These are phyloP conservation scores for Zaprionus taronus DNA, from an alignment of 1,140 invertebrate species.

Conservation along the genomic window DNA sequence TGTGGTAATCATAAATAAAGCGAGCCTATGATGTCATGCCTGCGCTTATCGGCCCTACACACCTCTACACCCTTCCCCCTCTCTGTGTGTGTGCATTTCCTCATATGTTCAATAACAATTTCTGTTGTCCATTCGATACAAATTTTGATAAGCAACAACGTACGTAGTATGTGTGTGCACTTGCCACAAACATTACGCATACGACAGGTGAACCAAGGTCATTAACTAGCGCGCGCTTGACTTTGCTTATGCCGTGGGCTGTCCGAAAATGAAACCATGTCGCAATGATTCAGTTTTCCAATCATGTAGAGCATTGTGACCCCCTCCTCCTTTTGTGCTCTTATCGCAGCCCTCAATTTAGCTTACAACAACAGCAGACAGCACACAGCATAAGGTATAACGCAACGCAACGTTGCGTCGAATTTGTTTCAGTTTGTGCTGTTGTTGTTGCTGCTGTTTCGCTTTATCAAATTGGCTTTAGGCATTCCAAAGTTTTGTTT, in stretches of 20 bases:
- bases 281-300: slow-evolving; percentile 70
- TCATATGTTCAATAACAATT: slow-evolving; percentile 31
- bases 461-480: slow-evolving; percentile 64
- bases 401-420: background rate
- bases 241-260: slow-evolving; percentile 42
- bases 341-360: slow-evolving; percentile 42
- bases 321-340: background rate
- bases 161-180: background rate
- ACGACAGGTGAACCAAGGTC: slow-evolving; percentile 79
- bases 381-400: background rate
- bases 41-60: slow-evolving; percentile 20
- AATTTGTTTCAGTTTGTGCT: slow-evolving; percentile 14
- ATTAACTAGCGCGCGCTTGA: slow-evolving; percentile 62
- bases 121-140: slow-evolving; percentile 14
- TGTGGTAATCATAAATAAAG: slow-evolving; percentile 2
- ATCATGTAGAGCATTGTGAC: slow-evolving; percentile 8
- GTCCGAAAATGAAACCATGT: slow-evolving; percentile 40
- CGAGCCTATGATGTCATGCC: slow-evolving; percentile 68
- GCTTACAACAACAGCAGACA: slow-evolving; percentile 10
- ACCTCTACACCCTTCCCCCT: background rate
- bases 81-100: slow-evolving; percentile 15
- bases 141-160: slow-evolving; percentile 47
- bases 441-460: slow-evolving; percentile 43
- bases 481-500: slow-evolving; percentile 66
- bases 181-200: slow-evolving; percentile 59